Evolutionary conservation across 2,888 invertebrate genomes (phyloP).

Genomic region (Scotopteryx bipunctaria): DNA sequence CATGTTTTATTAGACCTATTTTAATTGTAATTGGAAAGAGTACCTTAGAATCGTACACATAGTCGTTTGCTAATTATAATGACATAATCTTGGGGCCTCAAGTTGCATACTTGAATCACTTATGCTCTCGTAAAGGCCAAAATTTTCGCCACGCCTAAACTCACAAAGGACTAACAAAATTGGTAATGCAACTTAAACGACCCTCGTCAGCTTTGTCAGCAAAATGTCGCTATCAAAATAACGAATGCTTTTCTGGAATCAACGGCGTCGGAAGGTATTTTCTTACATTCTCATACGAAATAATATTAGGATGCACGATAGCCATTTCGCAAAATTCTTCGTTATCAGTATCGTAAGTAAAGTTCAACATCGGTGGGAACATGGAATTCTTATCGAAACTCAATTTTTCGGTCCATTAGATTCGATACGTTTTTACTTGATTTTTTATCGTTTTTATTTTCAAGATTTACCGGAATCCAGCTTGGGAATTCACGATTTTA

Average conservation of each 20-base stretch:
- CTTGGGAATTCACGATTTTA: conserved; percentile 14
- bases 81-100: no score
- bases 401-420: conserved; percentile 43
- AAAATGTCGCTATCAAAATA: background rate
- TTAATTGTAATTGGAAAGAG: no score
- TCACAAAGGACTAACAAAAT: background rate
- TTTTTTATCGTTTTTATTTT: conserved; percentile 33
- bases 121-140: no score
- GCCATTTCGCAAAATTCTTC: background rate
- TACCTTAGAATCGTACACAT: no score
- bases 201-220: background rate
- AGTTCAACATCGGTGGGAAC: conserved; percentile 34
- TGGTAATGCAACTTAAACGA: background rate
- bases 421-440: conserved; percentile 36
- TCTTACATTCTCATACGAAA: background rate
- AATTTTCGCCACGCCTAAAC: no score
- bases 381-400: conserved; percentile 39
- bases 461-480: conserved; percentile 31
- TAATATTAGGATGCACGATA: background rate
- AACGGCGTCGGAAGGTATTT: no score
- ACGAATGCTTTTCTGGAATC: background rate
- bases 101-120: no score
- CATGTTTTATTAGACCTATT: no score
- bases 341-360: conserved; percentile 18
- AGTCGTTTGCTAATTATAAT: no score